phyloP scores from a whole-genome alignment of 2,888 invertebrate genomes.

The Ornithoptera priamus region DNA sequence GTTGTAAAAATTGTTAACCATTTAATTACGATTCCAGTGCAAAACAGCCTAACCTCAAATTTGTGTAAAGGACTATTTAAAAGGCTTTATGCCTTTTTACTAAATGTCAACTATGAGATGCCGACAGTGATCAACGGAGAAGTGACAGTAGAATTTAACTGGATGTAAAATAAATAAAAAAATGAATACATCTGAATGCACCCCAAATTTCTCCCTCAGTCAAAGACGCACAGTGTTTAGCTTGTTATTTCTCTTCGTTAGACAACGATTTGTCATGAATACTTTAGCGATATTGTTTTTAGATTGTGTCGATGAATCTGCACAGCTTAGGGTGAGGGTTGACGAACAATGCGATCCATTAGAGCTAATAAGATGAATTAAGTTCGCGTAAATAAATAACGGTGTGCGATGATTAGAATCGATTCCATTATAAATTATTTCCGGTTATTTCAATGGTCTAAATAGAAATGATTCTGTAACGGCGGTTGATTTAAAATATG shows the following conservation, averaged over 20 bases:
- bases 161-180: too few relatives aligned
- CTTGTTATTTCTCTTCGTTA: conserved; percentile 78
- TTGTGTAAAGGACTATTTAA: too few relatives aligned
- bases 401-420: conserved; percentile 12
- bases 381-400: conserved; percentile 16
- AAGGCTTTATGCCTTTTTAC: too few relatives aligned
- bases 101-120: too few relatives aligned
- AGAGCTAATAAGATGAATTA: conserved; percentile 25
- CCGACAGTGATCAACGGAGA: too few relatives aligned
- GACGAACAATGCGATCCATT: conserved; percentile 35
- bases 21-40: too few relatives aligned
- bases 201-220: conserved; percentile 48
- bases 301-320: conserved; percentile 62
- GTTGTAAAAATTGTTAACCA: too few relatives aligned
- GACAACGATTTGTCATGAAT: conserved; percentile 77
- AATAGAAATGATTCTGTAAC: not conserved
- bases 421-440: not conserved
- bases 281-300: conserved; percentile 79
- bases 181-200: conserved; percentile 32
- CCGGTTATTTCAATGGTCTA: not conserved
- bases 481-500: too few relatives aligned
- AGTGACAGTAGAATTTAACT: too few relatives aligned
- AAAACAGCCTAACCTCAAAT: too few relatives aligned
- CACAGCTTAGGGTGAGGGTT: conserved; percentile 42
- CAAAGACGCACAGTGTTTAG: conserved; percentile 71